Percentiles rank a stretch among this genome's conserved stretches.
These are phyloP conservation scores for Mesorhabditis belari DNA, from an alignment of 2,888 invertebrate genomes.

Conservation along the genomic window DNA sequence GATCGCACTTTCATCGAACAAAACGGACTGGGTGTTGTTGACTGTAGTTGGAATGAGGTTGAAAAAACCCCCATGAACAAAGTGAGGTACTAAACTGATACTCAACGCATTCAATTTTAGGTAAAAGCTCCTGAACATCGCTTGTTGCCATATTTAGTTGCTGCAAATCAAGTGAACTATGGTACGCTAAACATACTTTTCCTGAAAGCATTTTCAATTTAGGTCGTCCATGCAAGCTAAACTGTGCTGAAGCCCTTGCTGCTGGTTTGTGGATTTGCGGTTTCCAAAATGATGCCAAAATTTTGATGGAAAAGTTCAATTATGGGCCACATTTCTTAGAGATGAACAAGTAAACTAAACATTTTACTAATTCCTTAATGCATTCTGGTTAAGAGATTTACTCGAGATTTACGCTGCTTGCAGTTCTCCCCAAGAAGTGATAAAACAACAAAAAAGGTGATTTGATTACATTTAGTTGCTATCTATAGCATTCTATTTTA, in stretches of 20 bases:
- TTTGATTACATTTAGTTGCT: too few relatives aligned
- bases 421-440: conserved; percentile 32
- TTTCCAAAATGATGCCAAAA: conserved; percentile 11
- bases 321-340: conserved; percentile 89
- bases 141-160: conserved; percentile 85
- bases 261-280: conserved; percentile 85
- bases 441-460: conserved; percentile 29
- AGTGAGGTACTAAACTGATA: too few relatives aligned
- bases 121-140: conserved; percentile 47
- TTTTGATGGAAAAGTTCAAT: conserved; percentile 80
- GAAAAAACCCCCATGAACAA: conserved; percentile 79
- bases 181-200: too few relatives aligned
- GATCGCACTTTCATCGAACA: conserved; percentile 57
- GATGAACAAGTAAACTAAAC: conserved; percentile 75
- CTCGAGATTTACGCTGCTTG: conserved; percentile 76
- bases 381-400: too few relatives aligned
- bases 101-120: too few relatives aligned
- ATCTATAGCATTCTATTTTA: background rate
- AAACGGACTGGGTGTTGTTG: conserved; percentile 89
- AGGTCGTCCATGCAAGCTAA: conserved; percentile 88
- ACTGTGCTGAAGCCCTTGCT: conserved; percentile 94
- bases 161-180: conserved; percentile 96
- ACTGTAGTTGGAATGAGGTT: conserved; percentile 95
- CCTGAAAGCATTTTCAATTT: too few relatives aligned
- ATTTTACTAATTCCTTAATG: too few relatives aligned